Evolutionary conservation across 1,140 invertebrate genomes (phyloP), one percentile per base, ranked within the genome.

Genomic region (Melitaea cinxia): DNA sequence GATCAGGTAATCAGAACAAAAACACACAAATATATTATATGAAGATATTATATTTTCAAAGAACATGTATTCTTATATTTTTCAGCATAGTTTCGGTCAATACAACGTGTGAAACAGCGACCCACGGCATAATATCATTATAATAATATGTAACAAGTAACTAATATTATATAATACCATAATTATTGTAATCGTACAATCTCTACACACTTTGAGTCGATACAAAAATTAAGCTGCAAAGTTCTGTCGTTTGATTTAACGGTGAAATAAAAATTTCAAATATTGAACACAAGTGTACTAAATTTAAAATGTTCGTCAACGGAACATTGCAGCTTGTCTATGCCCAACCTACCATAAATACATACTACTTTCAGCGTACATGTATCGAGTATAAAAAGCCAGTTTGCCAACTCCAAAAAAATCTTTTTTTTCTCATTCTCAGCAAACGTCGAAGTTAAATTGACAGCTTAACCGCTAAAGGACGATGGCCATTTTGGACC

Each of bases 41-140:
- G 83, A 90, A 90, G 88, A 85, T 89, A 90, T 87, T 90, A 88
- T 90, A 90, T 90, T 88, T 88, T 88, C 77, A 89, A 88, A 89
- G 88, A 90, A 90, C 88, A 90, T 89, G 81, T 88, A 88, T 80
- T 81, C 79, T 84, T 81, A 79, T 77, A 75, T 75, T 77, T 30
- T 62, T 82, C 82, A 86, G 83, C 86, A 78, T 86, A 84, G 78
- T 82, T 77, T 82, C 83, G 75, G 81, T 83, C 80, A 83, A 84
- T 86, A 86, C 78, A 87, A 84, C 83, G 74, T 81, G 83, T 82
- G 80, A 89, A 90, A 88, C 86, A 85, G 70, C 66, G 57, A 72
- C 65, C 61, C 65, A 66, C 64, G 70, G 61, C 47, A 60, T 68
- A 61, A 68, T 65, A 65, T 17, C 42, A 52, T 65, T 60, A 68